Conservation (phyloP, 2,888 invertebrate species). For the Gymnoscelis rufifasciata region DNA sequence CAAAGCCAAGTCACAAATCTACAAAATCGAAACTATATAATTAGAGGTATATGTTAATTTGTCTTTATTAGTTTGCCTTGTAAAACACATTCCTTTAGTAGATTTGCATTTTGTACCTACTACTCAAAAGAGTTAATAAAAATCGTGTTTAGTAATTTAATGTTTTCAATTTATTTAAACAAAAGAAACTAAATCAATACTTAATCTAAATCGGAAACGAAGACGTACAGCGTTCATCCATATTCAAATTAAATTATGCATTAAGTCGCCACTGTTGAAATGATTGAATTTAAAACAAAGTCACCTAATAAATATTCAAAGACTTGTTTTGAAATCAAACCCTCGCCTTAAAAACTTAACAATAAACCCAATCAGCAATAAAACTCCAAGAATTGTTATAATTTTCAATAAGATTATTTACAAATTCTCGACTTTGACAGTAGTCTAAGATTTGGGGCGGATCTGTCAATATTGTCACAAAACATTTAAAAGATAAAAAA, state of each 20-base stretch:
- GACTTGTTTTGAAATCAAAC: slow-evolving; percentile 54
- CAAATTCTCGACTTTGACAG: slow-evolving; percentile 59
- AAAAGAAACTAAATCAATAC: slow-evolving; percentile 12
- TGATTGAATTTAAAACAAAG: slow-evolving; percentile 29
- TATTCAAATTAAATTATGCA: slow-evolving; percentile 26
- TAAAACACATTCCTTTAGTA: too few species aligned
- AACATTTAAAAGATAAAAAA: slow-evolving; percentile 48
- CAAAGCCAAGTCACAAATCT: too few species aligned
- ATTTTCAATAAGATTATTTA: slow-evolving; percentile 77
- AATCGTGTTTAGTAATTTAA: not conserved
- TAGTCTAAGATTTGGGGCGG: slow-evolving; percentile 47
- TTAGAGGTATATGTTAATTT: too few species aligned
- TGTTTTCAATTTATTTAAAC: slow-evolving; percentile 1
- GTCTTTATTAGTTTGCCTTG: too few species aligned
- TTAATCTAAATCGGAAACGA: slow-evolving; percentile 19
- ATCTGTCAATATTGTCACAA: slow-evolving; percentile 77
- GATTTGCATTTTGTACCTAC: too few species aligned
- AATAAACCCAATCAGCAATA: slow-evolving; percentile 67
- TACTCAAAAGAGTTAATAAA: too few species aligned
- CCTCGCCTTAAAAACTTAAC: slow-evolving; percentile 59
- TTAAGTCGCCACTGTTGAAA: slow-evolving; percentile 24
- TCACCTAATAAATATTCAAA: slow-evolving; percentile 42
- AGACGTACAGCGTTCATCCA: slow-evolving; percentile 25
- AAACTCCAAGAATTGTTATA: slow-evolving; percentile 61
- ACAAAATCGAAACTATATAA: too few species aligned